Base-by-base conservation (phyloP, 2,888 invertebrate genomes). In the Acleris emargana region DNA sequence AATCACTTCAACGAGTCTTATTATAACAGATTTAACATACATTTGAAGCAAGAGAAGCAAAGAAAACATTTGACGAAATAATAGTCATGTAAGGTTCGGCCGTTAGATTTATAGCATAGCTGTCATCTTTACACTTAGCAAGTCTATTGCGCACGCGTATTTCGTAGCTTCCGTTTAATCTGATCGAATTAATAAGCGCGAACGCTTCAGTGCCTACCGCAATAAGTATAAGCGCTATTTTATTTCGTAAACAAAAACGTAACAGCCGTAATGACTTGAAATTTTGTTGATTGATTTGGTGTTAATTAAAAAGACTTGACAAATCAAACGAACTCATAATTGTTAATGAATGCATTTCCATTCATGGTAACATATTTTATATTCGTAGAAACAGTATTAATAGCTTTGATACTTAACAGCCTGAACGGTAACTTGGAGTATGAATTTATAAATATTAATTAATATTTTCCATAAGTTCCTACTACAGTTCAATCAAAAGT, bases 171-270 rank as follows among this genome's bases (percentile, higher is more conserved):
- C 76, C 77, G 70, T 73, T 78, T 78, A 76, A 82, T 84, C 82
- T 75, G 80, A 82, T 84, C 69, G 72, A 72, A 70, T 77, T 82
- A 83, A 84, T 86, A 82, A 80, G 73, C 63, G 58, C 68, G 67
- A 69, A 68, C 69, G 70, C 68, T 70, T 54, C 67, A 66, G 62
- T 70, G 62, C 59, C 57, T 71, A 74, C 72, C 77, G 76, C 81
- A 80, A 78, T 76, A 72, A 68, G 68, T 63, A 58, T 22, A 67
- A 59, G 58, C 52, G 42, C 53, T 52, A 63, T 32, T 43, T 50
- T n/a, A 50, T 60, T 64, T 60, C 64, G 64, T 50, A 55, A 64
- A 64, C 64, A 58, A 58, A 47, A 58, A 42, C 59, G 25, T 45
- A 60, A 64, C 59, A 59, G 49, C 28, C 2, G 45, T 45, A 57